Base-by-base conservation (phyloP, 2,888 invertebrate species). In the Chromoteleia sp. region DNA sequence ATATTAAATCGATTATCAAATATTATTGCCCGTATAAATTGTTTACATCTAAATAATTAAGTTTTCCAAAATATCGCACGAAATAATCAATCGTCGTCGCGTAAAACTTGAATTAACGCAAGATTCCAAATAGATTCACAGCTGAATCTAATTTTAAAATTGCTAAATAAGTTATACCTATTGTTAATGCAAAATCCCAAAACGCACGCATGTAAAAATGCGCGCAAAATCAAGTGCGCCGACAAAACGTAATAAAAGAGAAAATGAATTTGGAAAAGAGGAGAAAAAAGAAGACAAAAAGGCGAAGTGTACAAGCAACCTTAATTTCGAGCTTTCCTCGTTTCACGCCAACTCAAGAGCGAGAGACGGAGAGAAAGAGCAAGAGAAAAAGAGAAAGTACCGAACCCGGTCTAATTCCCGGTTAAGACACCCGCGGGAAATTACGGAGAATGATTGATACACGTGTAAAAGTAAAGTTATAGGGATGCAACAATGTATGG, bases 361-460 rank as follows among this genome's bases (percentile, higher is more conserved):
- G 54, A 43, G 52, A 33, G 33, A 45, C 7, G 48, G 30, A 56
- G 30, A 14, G 39, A 58, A 8, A 33, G 45, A 17, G 4, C 5
- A 14, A 68, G 29, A 33, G 33, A 58, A 19, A 58, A 41, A 48
- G 48, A 59, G 43, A 54, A 58, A 41, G 74, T 45, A 56, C 52
- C 15, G 39, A 61, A 48, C 48, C 63, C 70, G 83, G 85, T 77
- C 85, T 88, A 89, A 89, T 88, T 87, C 83, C 86, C 79, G 58
- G 82, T 81, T 85, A 89, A 84, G 85, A 86, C 84, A 74, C 89
- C 89, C 88, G 59, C 86, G 89, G 89, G 89, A 89, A 89, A 89
- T 89, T 89, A 89, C 87, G 82, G 83, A 74, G 85, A 84, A 88
- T 89, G 88, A 89, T 87, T 88, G 88, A 87, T 86, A 87, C 84